Percentiles rank a stretch among this genome's conserved stretches.
Conservation (phyloP, 2,888 invertebrate species). For the Agrochola macilenta region DNA sequence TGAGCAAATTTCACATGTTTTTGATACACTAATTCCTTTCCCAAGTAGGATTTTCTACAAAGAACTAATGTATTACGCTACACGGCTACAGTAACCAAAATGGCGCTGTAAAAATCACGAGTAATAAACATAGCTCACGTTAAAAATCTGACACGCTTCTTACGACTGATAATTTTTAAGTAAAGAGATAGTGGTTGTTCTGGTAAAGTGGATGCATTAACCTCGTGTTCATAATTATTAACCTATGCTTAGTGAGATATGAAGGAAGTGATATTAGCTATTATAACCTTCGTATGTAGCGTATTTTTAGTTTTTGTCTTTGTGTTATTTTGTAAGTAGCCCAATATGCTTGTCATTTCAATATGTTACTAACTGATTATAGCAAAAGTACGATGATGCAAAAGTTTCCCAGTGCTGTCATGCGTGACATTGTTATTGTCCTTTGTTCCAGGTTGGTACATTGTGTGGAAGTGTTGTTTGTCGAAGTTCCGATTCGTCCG, state of each 20-base stretch:
- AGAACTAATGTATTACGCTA: constrained; percentile 9
- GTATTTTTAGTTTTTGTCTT: constrained; percentile 88
- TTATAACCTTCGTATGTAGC: constrained; percentile 88
- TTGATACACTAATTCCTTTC: background rate
- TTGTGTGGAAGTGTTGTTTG: constrained; percentile 97
- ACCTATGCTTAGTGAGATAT: constrained; percentile 83
- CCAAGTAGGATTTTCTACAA: constrained; percentile 4
- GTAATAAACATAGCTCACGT: constrained; percentile 66
- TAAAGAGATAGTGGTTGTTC: constrained; percentile 73
- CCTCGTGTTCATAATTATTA: constrained; percentile 80
- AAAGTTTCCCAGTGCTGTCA: constrained; percentile 10
- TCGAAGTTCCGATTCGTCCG: constrained; percentile 96
- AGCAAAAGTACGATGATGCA: constrained; percentile 27
- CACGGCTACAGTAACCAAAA: constrained; percentile 73
- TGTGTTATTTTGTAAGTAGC: constrained; percentile 90
- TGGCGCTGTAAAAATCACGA: constrained; percentile 73
- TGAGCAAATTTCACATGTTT: background rate
- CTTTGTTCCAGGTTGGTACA: constrained; percentile 95
- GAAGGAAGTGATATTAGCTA: constrained; percentile 89
- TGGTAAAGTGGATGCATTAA: constrained; percentile 84
- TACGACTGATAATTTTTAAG: constrained; percentile 72
- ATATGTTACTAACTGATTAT: constrained; percentile 61
- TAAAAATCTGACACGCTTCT: constrained; percentile 68
- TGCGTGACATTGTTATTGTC: constrained; percentile 63
- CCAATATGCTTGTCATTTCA: constrained; percentile 70